These are phyloP conservation scores for Silurus meridionalis DNA, from an alignment of 2,113 vertebrate genomes.

Conservation along the genomic window DNA sequence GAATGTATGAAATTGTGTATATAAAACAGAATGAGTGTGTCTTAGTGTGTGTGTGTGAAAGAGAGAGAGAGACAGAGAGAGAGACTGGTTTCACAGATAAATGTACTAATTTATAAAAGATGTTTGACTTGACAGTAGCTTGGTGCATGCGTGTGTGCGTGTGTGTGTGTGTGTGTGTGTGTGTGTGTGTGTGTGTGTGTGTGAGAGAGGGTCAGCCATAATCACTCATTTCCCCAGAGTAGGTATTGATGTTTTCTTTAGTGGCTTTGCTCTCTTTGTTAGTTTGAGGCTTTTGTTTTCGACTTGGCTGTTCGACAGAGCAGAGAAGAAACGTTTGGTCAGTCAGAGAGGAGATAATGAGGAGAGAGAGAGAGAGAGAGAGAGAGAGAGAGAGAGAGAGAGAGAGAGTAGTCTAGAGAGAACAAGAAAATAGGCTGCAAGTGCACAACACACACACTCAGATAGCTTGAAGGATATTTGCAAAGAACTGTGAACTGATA, in stretches of 20 bases:
- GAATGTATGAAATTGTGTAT: too few relatives aligned
- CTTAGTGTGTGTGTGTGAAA: too few relatives aligned
- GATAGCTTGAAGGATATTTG: not conserved
- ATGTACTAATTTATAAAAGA: not conserved
- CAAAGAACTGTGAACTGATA: too few relatives aligned
- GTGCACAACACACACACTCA: not conserved
- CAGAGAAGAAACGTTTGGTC: not conserved
- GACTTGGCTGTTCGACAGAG: not conserved
- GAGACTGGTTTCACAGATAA: not conserved
- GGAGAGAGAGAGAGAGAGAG: not conserved
- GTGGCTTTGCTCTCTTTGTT: constrained; percentile 32
- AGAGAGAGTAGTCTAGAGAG: not conserved
- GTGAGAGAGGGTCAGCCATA: constrained; percentile 9
- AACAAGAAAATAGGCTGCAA: not conserved
- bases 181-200: not conserved
- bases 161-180: constrained; percentile 1
- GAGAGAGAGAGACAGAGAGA: too few relatives aligned
- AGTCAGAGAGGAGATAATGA: constrained; percentile 22
- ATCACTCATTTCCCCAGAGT: constrained; percentile 12
- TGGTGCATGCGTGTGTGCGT: not conserved
- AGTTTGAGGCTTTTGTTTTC: constrained; percentile 25
- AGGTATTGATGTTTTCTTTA: constrained; percentile 32
- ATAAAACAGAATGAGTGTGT: too few relatives aligned
- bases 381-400: not conserved
- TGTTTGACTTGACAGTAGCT: not conserved